phyloP scores from a whole-genome alignment of 2,888 invertebrate species.

The Morinoia aosen region DNA sequence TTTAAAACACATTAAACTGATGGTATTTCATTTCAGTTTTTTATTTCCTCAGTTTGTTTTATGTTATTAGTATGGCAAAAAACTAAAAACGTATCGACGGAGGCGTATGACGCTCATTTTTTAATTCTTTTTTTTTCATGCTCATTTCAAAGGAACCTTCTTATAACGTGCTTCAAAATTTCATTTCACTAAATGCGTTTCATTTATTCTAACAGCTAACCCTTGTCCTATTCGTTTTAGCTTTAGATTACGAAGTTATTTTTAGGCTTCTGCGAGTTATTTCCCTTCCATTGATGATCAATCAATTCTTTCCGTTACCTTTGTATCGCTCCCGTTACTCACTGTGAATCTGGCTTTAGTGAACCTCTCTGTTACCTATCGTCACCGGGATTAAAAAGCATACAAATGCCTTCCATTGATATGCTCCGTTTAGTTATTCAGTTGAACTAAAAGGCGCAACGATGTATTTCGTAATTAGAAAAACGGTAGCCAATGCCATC shows the following conservation, averaged over 20 bases:
- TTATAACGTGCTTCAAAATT: not conserved
- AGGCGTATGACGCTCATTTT: not conserved
- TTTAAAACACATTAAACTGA: slow-evolving; percentile 39
- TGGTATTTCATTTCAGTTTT: slow-evolving; percentile 23
- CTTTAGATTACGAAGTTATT: not conserved
- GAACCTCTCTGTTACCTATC: too few relatives aligned
- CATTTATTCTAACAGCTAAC: not conserved
- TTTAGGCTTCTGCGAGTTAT: not conserved
- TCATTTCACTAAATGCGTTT: not conserved
- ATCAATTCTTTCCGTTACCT: not conserved
- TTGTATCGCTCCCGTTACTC: not conserved
- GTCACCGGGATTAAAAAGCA: not conserved
- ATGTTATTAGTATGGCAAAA: not conserved
- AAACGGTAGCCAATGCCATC: not conserved
- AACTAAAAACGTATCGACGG: not conserved
- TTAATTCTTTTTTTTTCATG: not conserved
- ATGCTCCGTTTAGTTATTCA: not conserved
- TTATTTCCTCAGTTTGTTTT: not conserved
- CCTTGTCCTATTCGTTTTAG: not conserved
- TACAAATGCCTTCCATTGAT: not conserved
- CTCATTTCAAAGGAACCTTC: not conserved
- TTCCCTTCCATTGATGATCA: not conserved
- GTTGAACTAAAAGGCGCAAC: not conserved
- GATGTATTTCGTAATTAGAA: not conserved
- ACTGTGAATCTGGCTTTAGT: not conserved